Percentiles rank a stretch among this genome's conserved stretches.
phyloP scores from a whole-genome alignment of 2,888 invertebrate genomes.

The Noctuana brunneofusca region DNA sequence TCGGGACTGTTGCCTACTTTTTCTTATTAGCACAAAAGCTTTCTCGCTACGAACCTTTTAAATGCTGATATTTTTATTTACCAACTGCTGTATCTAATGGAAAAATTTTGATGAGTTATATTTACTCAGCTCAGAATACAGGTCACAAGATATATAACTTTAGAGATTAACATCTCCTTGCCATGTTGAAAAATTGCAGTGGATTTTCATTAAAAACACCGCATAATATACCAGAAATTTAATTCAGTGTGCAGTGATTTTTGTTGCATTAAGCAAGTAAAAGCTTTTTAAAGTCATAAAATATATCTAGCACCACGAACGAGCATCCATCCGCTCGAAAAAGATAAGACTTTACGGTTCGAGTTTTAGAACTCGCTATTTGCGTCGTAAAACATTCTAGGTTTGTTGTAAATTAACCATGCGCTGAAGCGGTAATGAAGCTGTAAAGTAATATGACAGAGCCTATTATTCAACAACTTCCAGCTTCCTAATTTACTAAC shows the following conservation, averaged over 20 bases:
- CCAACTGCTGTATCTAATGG: slow-evolving; percentile 10
- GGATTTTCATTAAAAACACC: too few relatives aligned
- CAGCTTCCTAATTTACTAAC: slow-evolving; percentile 59
- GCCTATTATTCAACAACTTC: slow-evolving; percentile 56
- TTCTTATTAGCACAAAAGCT: slow-evolving; percentile 44
- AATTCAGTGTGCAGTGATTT: slow-evolving; percentile 4
- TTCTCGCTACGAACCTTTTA: slow-evolving; percentile 31
- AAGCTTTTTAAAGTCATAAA: slow-evolving; percentile 39
- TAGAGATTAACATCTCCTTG: too few relatives aligned
- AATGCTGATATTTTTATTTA: slow-evolving; percentile 25
- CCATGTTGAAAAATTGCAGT: too few relatives aligned
- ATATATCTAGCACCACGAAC: slow-evolving; percentile 43
- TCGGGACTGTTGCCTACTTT: slow-evolving; percentile 47
- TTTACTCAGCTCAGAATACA: neutral
- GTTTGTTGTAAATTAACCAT: slow-evolving; percentile 61
- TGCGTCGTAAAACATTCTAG: slow-evolving; percentile 59
- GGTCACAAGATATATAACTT: too few relatives aligned
- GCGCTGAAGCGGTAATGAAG: slow-evolving; percentile 62
- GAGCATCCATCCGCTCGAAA: slow-evolving; percentile 49
- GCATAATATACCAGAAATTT: too few relatives aligned
- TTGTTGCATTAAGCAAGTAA: neutral
- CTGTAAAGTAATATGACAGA: slow-evolving; percentile 40
- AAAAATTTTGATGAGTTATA: slow-evolving; percentile 8
- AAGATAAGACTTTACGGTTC: slow-evolving; percentile 62
- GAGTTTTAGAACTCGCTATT: slow-evolving; percentile 60